Percentiles rank a stretch among this genome's conserved stretches.
phyloP scores from a whole-genome alignment of 1,140 invertebrate species.

The Condylostylus longicornis region DNA sequence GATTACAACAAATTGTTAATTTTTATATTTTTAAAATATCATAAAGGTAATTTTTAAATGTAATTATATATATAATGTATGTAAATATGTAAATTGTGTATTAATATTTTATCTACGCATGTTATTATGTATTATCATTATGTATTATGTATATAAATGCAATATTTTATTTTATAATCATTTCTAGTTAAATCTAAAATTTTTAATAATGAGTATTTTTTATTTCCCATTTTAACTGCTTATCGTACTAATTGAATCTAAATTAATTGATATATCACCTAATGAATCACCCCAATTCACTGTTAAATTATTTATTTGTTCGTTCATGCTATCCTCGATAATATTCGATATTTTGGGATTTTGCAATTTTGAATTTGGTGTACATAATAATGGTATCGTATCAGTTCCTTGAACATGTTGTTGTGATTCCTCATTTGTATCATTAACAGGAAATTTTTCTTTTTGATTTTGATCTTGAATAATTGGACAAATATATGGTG shows the following conservation, averaged over 20 bases:
- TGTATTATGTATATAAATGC: too few relatives aligned
- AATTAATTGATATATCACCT: slow-evolving; percentile 2
- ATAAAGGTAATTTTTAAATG: too few relatives aligned
- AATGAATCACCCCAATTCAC: neutral
- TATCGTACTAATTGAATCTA: slow-evolving; percentile 7
- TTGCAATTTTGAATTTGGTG: neutral
- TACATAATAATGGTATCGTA: slow-evolving; percentile 6
- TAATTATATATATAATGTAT: too few relatives aligned
- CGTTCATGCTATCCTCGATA: slow-evolving; percentile 1
- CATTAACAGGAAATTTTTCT: neutral
- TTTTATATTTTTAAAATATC: too few relatives aligned
- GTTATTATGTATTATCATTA: too few relatives aligned
- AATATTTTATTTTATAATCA: too few relatives aligned
- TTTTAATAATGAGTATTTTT: too few relatives aligned
- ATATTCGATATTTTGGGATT: slow-evolving; percentile 1
- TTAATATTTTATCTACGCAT: too few relatives aligned
- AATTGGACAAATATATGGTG: slow-evolving; percentile 3
- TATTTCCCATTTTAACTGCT: slow-evolving; percentile 8
- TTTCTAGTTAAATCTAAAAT: too few relatives aligned
- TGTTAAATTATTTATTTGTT: neutral
- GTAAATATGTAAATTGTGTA: too few relatives aligned
- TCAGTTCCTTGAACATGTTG: slow-evolving; percentile 1
- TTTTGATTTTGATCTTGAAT: slow-evolving; percentile 1
- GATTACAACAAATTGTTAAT: too few relatives aligned
- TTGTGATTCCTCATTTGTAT: slow-evolving; percentile 3